phyloP scores from a whole-genome alignment of 2,113 vertebrate species.

The Natator depressus region DNA sequence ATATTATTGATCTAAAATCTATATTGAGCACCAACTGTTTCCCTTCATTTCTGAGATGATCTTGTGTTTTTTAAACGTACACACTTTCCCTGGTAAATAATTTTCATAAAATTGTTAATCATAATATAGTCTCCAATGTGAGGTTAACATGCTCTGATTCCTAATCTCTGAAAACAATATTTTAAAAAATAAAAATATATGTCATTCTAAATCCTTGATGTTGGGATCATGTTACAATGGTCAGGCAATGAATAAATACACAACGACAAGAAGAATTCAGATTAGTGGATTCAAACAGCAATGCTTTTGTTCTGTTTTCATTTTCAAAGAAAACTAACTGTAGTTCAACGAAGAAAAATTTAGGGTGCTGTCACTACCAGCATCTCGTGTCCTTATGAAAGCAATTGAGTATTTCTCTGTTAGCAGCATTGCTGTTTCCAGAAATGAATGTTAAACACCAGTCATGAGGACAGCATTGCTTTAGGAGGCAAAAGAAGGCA shows the following conservation, averaged over 20 bases:
- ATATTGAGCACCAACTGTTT: background rate
- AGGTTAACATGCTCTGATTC: background rate
- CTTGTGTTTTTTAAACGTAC: background rate
- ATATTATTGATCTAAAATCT: background rate
- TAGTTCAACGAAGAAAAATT: background rate
- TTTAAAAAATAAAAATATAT: background rate
- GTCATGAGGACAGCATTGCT: background rate
- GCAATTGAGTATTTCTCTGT: background rate
- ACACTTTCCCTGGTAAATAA: background rate
- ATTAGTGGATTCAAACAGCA: slow-evolving; percentile 21
- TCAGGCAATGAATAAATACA: background rate
- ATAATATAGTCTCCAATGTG: background rate
- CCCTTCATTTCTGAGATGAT: background rate
- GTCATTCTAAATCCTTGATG: background rate
- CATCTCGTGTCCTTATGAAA: background rate
- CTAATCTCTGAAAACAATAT: background rate
- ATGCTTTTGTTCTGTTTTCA: background rate
- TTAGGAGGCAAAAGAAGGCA: background rate
- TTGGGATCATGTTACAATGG: background rate
- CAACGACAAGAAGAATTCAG: background rate
- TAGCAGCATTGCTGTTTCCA: background rate
- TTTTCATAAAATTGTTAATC: background rate
- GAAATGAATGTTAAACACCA: background rate
- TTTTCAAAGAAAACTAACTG: background rate
- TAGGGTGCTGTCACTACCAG: background rate